These are phyloP conservation scores for Morone saxatilis DNA, from an alignment of 2,113 vertebrate species.

Conservation along the genomic window DNA sequence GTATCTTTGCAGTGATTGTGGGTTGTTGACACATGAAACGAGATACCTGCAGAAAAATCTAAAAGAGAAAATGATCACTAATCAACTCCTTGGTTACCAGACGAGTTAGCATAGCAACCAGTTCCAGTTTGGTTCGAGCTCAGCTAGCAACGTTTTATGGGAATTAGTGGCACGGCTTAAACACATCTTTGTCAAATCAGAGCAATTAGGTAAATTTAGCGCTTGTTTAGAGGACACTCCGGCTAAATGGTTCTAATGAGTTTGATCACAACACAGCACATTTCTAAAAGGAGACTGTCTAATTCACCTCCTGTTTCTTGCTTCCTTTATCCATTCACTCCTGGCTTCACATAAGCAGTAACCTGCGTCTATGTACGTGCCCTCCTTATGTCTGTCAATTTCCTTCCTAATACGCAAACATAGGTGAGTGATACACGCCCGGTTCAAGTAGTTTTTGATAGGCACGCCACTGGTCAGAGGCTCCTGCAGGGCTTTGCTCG, in stretches of 20 bases:
- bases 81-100: constrained; percentile 25
- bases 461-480: not conserved
- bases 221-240: not conserved
- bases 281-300: not conserved
- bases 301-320: not conserved
- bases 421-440: not conserved
- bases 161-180: not conserved
- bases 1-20: not conserved
- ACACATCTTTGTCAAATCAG: constrained; percentile 2
- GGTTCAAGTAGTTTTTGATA: constrained; percentile 26
- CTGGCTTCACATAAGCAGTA: not conserved
- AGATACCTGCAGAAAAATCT: not conserved
- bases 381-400: constrained; percentile 1
- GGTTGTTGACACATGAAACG: not conserved
- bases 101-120: constrained; percentile 20
- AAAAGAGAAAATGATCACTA: not conserved
- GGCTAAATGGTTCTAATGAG: not conserved
- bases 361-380: not conserved
- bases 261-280: not conserved
- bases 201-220: not conserved
- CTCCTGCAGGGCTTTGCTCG: constrained; percentile 55
- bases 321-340: not conserved
- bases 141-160: not conserved
- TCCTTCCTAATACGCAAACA: not conserved
- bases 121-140: constrained; percentile 20